Evolutionary conservation across 2,888 invertebrate species (phyloP), one percentile per base, ranked within the genome.

Genomic region (Cinara cedri): DNA sequence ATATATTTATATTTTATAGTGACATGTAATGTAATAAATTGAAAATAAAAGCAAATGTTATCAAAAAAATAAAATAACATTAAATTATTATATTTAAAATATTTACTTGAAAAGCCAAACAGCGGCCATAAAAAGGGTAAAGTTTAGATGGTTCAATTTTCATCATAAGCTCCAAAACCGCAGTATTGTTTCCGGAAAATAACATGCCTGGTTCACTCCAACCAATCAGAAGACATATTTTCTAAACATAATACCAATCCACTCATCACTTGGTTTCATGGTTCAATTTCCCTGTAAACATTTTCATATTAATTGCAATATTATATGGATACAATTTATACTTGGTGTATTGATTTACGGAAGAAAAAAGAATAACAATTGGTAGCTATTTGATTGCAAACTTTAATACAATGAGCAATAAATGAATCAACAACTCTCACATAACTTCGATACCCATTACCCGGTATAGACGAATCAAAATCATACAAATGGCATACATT

Each of bases 81-180:
- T n/a, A n/a, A n/a, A n/a, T 34, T 34, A 34, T 4, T 34, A 19
- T 72, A 62, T 19, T 62, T 46, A 19, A 49, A 46, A 63, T 26
- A 72, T 51, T 84, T 86, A 94, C 95, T 90, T 98, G 97, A 87
- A 98, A 97, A 16, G 96, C 98, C 82, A 97, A 87, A 85, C 93
- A 93, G 82, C 97, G 89, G n/a, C 97, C 98, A 87, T 97, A 98
- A 86, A 98, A 98, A 84, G 94, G 94, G 87, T 95, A 94, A 86
- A 96, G 95, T 87, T 96, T 95, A 81, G 98, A 91, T 78, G 90
- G 91, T 83, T 94, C 93, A 9, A 93, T 91, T 84, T 91, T 89
- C 21, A 90, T 89, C 83, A 96, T 90, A 44, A 97, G 86, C 83
- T 94, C 93, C 82, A 93, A 91, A 0, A 93, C 91, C 0, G 92